Conservation (phyloP, 2,113 vertebrate genomes). For the Trachemys scripta region DNA sequence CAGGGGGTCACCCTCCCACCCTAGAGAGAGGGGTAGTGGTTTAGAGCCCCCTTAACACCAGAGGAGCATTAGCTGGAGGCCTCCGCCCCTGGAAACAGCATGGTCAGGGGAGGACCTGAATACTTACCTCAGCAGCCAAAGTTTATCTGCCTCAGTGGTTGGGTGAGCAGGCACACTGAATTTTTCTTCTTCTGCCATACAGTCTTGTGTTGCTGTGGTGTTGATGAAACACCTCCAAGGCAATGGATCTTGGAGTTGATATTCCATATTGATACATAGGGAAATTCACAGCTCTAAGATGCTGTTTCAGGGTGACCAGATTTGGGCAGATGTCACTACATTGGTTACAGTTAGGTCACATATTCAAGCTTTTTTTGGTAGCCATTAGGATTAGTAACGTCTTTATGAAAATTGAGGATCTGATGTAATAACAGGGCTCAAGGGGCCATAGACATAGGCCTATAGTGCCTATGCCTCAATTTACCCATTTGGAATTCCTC, state of each 20-base stretch:
- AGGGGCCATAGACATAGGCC: no score
- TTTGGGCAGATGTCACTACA: neutral
- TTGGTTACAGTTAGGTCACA: neutral
- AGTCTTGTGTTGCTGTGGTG: neutral
- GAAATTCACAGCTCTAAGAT: neutral
- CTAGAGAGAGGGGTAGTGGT: neutral
- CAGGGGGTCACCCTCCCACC: neutral
- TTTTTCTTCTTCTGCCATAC: neutral
- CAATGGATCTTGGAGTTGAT: neutral
- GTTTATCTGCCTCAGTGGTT: neutral
- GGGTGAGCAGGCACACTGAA: neutral
- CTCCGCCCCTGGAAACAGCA: neutral
- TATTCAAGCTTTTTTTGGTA: neutral
- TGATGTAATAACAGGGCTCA: fast-evolving
- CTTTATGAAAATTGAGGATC: neutral
- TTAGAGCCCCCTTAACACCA: neutral
- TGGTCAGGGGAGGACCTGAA: neutral
- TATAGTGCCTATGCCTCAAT: neutral
- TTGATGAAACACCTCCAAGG: fast-evolving
- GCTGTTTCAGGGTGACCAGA: neutral
- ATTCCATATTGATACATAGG: neutral
- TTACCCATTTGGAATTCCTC: neutral
- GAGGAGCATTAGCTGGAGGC: neutral
- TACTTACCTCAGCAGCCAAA: neutral
- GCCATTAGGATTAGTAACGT: neutral